Percentiles rank a stretch among this genome's conserved stretches.
These are phyloP conservation scores for Corythornis cristatus DNA, from an alignment of 2,113 vertebrate genomes.

Conservation along the genomic window DNA sequence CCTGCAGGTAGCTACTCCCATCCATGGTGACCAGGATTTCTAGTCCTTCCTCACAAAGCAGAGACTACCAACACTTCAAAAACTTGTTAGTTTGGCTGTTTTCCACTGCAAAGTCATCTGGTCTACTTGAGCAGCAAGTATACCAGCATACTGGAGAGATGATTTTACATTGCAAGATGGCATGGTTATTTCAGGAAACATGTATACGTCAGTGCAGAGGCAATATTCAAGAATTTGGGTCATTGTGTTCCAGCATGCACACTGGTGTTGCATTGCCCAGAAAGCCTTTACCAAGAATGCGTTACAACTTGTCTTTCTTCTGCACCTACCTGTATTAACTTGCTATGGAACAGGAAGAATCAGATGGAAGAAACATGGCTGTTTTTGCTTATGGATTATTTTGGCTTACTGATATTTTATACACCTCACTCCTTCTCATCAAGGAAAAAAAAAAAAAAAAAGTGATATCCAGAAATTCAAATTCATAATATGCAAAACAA, in stretches of 20 bases:
- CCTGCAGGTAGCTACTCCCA: not conserved
- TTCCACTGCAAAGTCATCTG: not conserved
- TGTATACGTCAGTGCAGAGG: accelerated
- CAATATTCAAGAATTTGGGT: not conserved
- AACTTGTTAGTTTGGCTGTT: not conserved
- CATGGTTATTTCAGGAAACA: not conserved
- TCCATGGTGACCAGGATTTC: not conserved
- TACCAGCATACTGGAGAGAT: accelerated
- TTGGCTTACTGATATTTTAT: not conserved
- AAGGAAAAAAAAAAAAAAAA: not conserved
- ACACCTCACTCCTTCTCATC: not conserved
- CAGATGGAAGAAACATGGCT: not conserved
- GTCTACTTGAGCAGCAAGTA: not conserved
- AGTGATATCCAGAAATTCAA: not conserved
- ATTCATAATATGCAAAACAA: not conserved
- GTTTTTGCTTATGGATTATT: not conserved
- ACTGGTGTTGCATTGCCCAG: not conserved
- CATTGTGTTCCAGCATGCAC: accelerated
- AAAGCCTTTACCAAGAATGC: not conserved
- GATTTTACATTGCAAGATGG: not conserved
- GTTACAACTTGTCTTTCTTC: not conserved
- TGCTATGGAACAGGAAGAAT: not conserved
- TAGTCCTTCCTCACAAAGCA: not conserved
- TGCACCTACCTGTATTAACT: not conserved
- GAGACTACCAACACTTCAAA: accelerated